phyloP scores from a whole-genome alignment of 2,113 vertebrate species.

The Odobenus rosmarus region DNA sequence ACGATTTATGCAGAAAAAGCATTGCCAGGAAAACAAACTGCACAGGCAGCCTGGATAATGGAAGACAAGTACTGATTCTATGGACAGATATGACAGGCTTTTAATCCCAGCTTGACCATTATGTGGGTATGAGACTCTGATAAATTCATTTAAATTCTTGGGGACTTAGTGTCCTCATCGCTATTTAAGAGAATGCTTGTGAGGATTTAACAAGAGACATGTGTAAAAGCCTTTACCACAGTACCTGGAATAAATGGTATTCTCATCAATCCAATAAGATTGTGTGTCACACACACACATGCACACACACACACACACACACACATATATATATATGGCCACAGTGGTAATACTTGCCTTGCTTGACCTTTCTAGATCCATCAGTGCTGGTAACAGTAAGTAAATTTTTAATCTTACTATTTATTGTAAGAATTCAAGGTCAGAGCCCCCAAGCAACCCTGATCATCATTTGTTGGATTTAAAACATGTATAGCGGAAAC shows the following conservation, averaged over 20 bases:
- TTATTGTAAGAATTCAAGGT: conserved; percentile 56
- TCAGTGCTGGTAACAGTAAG: not conserved
- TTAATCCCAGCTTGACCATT: not conserved
- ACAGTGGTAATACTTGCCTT: not conserved
- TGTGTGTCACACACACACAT: not conserved
- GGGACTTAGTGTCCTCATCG: not conserved
- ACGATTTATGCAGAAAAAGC: conserved; percentile 18
- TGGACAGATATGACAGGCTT: not conserved
- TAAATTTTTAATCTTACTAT: conserved; percentile 55
- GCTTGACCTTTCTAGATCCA: conserved; percentile 51
- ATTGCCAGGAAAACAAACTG: not conserved
- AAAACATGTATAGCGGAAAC: not conserved
- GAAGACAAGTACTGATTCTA: not conserved
- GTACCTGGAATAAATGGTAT: not conserved
- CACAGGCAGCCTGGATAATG: not conserved
- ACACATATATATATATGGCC: not conserved
- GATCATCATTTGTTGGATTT: conserved; percentile 5
- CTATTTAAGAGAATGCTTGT: not conserved
- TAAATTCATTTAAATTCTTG: not conserved
- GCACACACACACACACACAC: too few species aligned
- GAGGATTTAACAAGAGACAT: not conserved
- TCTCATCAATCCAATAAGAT: not conserved
- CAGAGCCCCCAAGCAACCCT: not conserved
- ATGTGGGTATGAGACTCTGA: not conserved
- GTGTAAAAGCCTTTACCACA: not conserved